Evolutionary conservation across 92 coral and sea anemone species (phyloP).

Genomic region (Parazoanthus atlanticus): DNA sequence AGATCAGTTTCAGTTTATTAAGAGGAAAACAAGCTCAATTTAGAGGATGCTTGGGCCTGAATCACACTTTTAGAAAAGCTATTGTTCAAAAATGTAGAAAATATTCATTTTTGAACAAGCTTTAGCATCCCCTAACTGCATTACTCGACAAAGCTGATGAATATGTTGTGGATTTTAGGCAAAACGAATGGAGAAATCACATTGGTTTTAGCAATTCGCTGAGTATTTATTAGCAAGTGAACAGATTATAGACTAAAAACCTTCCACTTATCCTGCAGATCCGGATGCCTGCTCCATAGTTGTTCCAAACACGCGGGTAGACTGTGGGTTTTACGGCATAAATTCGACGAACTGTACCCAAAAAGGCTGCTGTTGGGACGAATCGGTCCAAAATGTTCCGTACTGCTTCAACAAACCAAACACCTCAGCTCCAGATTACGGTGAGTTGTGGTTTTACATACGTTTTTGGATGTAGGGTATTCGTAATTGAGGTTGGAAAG

Average conservation of each 20-base stretch:
- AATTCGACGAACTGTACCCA: neutral
- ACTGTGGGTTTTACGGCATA: constrained; percentile 33
- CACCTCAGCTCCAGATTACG: constrained; percentile 30
- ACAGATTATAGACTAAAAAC: neutral
- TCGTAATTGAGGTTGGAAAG: neutral
- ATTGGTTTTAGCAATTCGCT: no score
- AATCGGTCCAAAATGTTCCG: constrained; percentile 8
- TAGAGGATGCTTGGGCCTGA: no score
- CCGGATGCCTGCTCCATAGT: neutral
- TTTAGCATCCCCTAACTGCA: no score
- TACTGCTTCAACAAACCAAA: constrained; percentile 38
- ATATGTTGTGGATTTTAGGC: no score
- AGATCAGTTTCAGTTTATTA: no score
- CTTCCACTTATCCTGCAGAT: neutral
- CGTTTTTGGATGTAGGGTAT: neutral
- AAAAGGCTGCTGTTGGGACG: constrained; percentile 42
- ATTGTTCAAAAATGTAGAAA: no score
- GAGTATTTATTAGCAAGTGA: neutral
- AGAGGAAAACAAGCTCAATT: no score
- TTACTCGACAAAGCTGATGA: no score
- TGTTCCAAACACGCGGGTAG: constrained; percentile 9
- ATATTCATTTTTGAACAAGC: no score
- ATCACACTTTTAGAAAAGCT: no score
- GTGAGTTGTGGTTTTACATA: neutral
- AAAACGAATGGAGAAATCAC: no score